These are phyloP conservation scores for Panulirus ornatus DNA, from an alignment of 1,140 invertebrate genomes.

Conservation along the genomic window DNA sequence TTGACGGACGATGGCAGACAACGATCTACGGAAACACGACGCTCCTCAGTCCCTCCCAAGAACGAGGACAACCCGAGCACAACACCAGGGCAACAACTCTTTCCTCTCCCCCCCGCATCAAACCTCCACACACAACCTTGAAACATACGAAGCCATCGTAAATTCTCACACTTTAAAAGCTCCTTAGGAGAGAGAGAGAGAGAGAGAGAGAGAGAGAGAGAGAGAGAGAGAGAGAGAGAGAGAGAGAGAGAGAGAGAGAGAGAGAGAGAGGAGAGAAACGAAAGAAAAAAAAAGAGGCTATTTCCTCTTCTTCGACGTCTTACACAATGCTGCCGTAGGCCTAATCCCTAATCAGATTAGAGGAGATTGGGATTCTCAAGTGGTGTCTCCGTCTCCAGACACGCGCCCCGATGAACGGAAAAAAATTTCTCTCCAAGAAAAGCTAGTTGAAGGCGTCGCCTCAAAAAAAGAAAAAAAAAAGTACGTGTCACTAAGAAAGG, in stretches of 20 bases:
- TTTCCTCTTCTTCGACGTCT: not conserved
- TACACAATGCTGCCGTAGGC: not conserved
- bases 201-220: no score
- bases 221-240: no score
- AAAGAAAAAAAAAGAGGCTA: not conserved
- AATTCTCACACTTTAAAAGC: not conserved
- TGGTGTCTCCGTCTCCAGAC: not conserved
- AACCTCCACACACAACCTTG: no score
- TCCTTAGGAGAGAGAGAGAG: no score
- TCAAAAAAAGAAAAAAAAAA: not conserved
- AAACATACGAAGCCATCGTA: not conserved
- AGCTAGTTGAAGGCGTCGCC: not conserved
- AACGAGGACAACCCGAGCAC: not conserved
- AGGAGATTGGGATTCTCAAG: not conserved
- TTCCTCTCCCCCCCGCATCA: not conserved
- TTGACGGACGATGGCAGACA: not conserved
- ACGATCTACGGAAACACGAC: no score
- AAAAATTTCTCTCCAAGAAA: not conserved
- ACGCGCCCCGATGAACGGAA: not conserved
- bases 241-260: no score
- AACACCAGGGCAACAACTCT: no score
- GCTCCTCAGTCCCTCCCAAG: no score
- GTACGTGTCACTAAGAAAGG: not conserved
- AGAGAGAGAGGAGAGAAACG: no score
- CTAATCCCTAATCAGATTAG: constrained; percentile 23